These are phyloP conservation scores for Leiothrix lutea DNA, from an alignment of 2,113 vertebrate genomes.

Conservation along the genomic window DNA sequence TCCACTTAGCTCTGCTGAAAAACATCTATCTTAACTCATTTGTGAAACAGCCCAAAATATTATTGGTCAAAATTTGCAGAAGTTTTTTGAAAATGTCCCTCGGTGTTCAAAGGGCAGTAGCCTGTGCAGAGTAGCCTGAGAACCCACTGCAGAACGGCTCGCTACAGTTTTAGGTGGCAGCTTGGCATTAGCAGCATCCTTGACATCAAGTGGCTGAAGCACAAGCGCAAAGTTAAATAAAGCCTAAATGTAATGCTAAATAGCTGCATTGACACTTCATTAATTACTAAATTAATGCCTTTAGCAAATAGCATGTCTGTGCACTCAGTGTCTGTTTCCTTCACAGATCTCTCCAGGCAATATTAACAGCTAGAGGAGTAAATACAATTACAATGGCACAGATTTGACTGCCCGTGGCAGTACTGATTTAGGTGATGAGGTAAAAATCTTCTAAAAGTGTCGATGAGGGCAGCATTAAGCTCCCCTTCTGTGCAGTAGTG, in stretches of 20 bases:
- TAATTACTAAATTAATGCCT: conserved; percentile 44
- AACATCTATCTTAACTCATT: background rate
- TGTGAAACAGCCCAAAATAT: background rate
- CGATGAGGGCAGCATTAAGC: background rate
- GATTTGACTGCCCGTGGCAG: background rate
- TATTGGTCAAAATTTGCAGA: background rate
- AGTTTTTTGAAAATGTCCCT: background rate
- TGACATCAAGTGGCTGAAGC: background rate
- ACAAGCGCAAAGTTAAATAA: background rate
- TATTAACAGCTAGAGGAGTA: background rate
- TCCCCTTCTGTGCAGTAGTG: background rate
- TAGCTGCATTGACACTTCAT: background rate
- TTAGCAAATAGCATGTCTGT: background rate
- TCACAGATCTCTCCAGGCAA: background rate
- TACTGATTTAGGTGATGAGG: background rate
- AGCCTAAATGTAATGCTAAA: background rate
- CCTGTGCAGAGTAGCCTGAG: background rate
- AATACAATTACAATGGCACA: background rate
- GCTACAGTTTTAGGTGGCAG: background rate
- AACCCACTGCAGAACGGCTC: background rate
- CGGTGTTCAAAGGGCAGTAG: background rate
- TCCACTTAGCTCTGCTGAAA: background rate
- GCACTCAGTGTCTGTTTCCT: background rate
- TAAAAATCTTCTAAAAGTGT: background rate
- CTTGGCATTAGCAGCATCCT: background rate